These are phyloP conservation scores for Pammene fasciana DNA, from an alignment of 2,888 invertebrate species.

Conservation along the genomic window DNA sequence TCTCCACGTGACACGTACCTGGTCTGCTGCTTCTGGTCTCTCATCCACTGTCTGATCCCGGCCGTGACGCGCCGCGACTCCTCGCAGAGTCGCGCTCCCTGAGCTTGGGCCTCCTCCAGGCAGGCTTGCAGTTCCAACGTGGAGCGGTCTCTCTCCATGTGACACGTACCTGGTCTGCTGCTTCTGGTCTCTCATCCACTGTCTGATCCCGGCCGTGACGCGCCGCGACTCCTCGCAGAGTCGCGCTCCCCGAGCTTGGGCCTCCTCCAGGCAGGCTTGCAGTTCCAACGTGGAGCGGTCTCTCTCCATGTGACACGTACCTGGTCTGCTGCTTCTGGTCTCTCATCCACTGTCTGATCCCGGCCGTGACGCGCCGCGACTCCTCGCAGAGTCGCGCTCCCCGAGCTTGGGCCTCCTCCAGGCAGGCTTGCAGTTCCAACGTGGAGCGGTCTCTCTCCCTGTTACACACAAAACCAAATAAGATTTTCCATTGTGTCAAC, in stretches of 20 bases:
- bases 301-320: too few species aligned
- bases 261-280: too few species aligned
- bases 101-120: too few species aligned
- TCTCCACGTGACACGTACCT: too few species aligned
- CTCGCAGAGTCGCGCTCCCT: too few species aligned
- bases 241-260: too few species aligned
- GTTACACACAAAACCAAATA: slow-evolving; percentile 10
- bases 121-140: too few species aligned
- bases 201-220: slow-evolving; percentile 55
- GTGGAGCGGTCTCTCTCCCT: slow-evolving; percentile 54
- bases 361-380: slow-evolving; percentile 57
- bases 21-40: slow-evolving; percentile 49
- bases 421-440: slow-evolving; percentile 53
- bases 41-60: slow-evolving; percentile 57
- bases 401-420: slow-evolving; percentile 61
- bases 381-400: slow-evolving; percentile 65
- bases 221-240: too few species aligned
- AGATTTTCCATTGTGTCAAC: neutral
- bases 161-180: slow-evolving; percentile 50
- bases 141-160: too few species aligned
- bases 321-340: slow-evolving; percentile 50
- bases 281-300: too few species aligned
- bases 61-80: slow-evolving; percentile 54
- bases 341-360: slow-evolving; percentile 56
- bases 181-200: slow-evolving; percentile 53